phyloP scores from a whole-genome alignment of 2,113 vertebrate genomes.

The Chaenogobius annularis region DNA sequence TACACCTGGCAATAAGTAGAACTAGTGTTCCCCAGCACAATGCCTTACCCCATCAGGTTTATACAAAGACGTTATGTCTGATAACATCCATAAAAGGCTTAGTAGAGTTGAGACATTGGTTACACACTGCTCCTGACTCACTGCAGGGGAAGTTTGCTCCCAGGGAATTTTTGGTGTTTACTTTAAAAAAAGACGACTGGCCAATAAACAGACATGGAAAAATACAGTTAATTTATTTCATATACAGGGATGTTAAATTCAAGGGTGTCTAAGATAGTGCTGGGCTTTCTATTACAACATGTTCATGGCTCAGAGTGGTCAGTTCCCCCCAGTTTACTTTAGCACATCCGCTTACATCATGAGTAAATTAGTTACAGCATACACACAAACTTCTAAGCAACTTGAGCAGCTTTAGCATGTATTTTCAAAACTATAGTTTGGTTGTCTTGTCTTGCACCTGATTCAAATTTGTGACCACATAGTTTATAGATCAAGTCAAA shows the following conservation, averaged over 20 bases:
- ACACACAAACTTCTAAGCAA: neutral
- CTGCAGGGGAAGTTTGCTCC: constrained; percentile 56
- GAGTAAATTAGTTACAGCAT: neutral
- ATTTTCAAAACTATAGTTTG: neutral
- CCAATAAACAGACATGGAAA: constrained; percentile 23
- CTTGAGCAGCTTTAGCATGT: neutral
- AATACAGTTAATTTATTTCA: neutral
- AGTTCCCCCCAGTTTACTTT: neutral
- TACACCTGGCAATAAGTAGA: too few species aligned
- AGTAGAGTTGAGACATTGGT: constrained; percentile 24
- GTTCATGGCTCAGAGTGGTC: neutral
- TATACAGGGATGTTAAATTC: neutral
- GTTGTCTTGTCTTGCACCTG: too few species aligned
- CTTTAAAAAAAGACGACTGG: constrained; percentile 39
- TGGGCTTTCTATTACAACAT: neutral
- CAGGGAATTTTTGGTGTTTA: constrained; percentile 60
- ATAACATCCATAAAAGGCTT: constrained; percentile 9
- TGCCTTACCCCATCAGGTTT: neutral
- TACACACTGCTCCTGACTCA: constrained; percentile 61
- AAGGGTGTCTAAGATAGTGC: neutral
- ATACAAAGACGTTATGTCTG: neutral
- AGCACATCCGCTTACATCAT: neutral
- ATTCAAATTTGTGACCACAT: neutral
- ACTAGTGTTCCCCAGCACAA: too few species aligned
- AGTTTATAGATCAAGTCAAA: too few species aligned